A percentile compares a stretch with the other conserved stretches of the same genome.
These are phyloP conservation scores for Heliopora coerulea DNA, from an alignment of 92 coral and sea anemone genomes.

Conservation along the genomic window DNA sequence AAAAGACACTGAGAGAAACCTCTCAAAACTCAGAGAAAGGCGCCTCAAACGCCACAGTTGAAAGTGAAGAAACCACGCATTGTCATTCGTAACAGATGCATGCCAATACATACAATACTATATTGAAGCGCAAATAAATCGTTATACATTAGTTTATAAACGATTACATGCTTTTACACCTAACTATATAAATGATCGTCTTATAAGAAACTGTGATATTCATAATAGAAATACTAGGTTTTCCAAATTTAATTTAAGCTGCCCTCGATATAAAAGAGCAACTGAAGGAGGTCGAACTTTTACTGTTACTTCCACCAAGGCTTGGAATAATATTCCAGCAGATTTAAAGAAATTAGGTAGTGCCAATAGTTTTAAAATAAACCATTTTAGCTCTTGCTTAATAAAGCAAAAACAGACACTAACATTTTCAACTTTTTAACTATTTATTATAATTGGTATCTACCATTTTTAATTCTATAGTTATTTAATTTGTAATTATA, in stretches of 20 bases:
- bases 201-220: conserved; percentile 1
- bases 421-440: too few species aligned
- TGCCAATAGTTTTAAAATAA: too few species aligned
- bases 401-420: too few species aligned
- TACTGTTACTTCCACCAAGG: conserved; percentile 36
- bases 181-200: background rate
- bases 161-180: conserved; percentile 13
- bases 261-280: conserved; percentile 20
- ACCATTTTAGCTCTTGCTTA: too few species aligned
- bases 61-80: too few species aligned
- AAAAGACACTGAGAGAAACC: too few species aligned
- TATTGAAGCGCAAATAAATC: conserved; percentile 34
- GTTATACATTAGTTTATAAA: conserved; percentile 17
- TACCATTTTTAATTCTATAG: too few species aligned
- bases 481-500: too few species aligned
- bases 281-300: conserved; percentile 50
- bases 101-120: conserved; percentile 45
- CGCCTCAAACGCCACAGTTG: too few species aligned
- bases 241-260: conserved; percentile 14
- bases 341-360: background rate
- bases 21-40: too few species aligned
- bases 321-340: conserved; percentile 19
- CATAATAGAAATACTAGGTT: conserved; percentile 7
- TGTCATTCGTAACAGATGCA: conserved; percentile 16
- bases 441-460: too few species aligned